Base-by-base conservation (phyloP, 2,113 vertebrate genomes). In the Puma concolor region DNA sequence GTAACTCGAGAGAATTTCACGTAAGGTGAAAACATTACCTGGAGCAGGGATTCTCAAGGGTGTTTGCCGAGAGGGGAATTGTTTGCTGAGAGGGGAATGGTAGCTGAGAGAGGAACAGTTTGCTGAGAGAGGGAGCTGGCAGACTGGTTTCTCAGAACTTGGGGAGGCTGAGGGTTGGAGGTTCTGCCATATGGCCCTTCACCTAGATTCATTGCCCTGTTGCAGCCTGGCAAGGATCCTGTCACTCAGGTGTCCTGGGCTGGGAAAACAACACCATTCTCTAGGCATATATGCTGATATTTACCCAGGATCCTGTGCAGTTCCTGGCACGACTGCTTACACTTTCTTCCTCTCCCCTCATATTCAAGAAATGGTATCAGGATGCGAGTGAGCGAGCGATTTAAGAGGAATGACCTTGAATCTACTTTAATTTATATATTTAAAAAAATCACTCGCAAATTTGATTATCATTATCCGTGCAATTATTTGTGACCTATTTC, bases 401-500 rank as follows among this genome's bases (percentile, higher is more conserved):
- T 80, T 77, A 27, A 38, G 48, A 89, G 44, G 27, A 25, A 66
- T 97, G 33, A 48, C 60, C 79, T 86, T 67, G 67, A 93, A 74
- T 83, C 48, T 69, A 69, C 33, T 93, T 71, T 87, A 91, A 33
- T 63, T 77, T 83, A 52, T 52, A 36, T 12, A 81, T 66, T 50
- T 54, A 38, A 85, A 84, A 76, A 69, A 80, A 50, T 71, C 15
- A 33, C 69, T 85, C 5, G 6, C 23, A 88, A 57, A 93, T 74
- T 72, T 92, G 72, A 81, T 94, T 72, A 48, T 83, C 80, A 72
- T 94, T 66, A 66, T 93, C 72, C 63, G 0, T 86, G 48, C 63
- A 84, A 31, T 95, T 63, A 64, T 95, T 93, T 84, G 67, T 88
- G 76, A 76, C 76, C 57, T 96, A 71, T 60, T 95, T 95, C 52